Evolutionary conservation across 2,113 vertebrate species (phyloP), one percentile per base, ranked within the genome.

Genomic region (Fulmarus glacialis): DNA sequence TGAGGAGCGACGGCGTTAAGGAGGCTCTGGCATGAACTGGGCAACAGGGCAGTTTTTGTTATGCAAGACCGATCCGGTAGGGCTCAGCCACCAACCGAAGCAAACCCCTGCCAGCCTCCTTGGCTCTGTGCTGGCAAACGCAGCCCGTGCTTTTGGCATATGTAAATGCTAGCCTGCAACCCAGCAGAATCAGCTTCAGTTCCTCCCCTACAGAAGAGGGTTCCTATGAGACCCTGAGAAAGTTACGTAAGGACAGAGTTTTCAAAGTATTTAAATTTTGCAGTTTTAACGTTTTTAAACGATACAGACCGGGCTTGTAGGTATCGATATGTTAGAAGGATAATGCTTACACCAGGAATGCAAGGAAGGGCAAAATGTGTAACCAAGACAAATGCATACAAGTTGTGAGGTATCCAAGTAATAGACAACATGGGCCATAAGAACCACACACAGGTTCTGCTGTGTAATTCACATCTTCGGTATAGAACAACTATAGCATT

Each of bases 261-360:
- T 71, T 59, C n/a, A 14, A 63, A 8, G 3, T 27, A 52, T 82
- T 71, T 47, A 55, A 21, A 18, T n/a, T 38, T 30, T 80, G 30
- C 16, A 15, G 8, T 73, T 72, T 48, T 48, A 66, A 26, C n/a
- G 8, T 45, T 92, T 86, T 53, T 52, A 9, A 87, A 36, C 0
- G 0, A 42, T 32, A 50, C 15, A 24, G 6, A 32, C 29, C 3
- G 2, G 0, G 0, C 3, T n/a, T 53, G 11, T 17, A 32, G 0
- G 1, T 58, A 58, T 20, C 1, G 2, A 30, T 32, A 12, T 14
- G 5, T 63, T 20, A 29, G 20, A 82, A 42, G 47, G 30, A 20
- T 2, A 52, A 47, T 7, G 55, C 43, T 87, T 67, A 47, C 15
- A 58, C 6, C 48, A 83, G 40, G 15, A 77, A 4, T 8, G 20